Evolutionary conservation across 2,113 vertebrate genomes (phyloP), one percentile per base, ranked within the genome.

Genomic region (Rhabdornis inornatus): DNA sequence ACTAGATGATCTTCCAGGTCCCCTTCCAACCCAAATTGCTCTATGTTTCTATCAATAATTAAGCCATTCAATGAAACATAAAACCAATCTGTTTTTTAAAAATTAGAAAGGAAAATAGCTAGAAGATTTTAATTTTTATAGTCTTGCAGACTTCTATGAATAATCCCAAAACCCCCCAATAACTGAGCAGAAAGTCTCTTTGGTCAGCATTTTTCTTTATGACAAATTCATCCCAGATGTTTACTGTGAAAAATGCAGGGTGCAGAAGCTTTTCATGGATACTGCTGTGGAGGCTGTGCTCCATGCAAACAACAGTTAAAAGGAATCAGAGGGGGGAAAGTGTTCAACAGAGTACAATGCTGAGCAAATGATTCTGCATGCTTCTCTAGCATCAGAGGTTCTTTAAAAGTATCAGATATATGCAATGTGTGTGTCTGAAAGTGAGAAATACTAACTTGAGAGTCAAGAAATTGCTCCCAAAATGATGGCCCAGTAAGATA

Each of bases 311-410:
- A 65, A 25, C 13, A 42, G 9, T 24, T 52, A 22, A 4, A 35
- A 55, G 55, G 17, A 72, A 49, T 18, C 4, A 19, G 40, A 47
- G 5, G 8, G 15, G 6, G 0, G 1, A 7, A 45, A 14, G 7
- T 23, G 42, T 37, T 50, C 59, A 57, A 27, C 35, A 28, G 45
- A 80, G 68, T 14, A 53, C 16, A 50, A 10, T 37, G 53, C 39
- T 74, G 55, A 77, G 18, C 15, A 56, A 84, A 53, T 59, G 0
- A 55, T 13, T 30, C 37, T 64, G 33, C n/a, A 60, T 79, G 61
- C 37, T 79, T 86, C 65, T 66, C 56, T 21, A 76, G 49, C 12
- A 57, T n/a, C 68, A 52, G 18, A 57, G 53, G 2, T 39, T 77
- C 39, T 65, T 87, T 52, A 39, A 69, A 75, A 81, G 35, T 47